Evolutionary conservation across 2,888 invertebrate genomes (phyloP).

Genomic region (Hemistola chrysoprasaria): DNA sequence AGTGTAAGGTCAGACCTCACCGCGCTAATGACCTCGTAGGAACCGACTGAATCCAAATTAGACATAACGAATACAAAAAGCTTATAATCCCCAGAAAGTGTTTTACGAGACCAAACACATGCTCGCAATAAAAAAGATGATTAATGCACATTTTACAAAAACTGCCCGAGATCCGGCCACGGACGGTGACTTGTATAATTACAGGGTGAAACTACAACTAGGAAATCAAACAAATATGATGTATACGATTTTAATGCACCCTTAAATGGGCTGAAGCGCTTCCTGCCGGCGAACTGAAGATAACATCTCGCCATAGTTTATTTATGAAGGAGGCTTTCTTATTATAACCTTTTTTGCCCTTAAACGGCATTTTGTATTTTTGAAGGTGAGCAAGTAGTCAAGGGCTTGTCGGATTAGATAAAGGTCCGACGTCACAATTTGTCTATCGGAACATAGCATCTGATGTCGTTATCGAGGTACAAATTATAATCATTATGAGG

Average conservation of each 20-base stretch:
- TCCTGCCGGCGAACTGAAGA: slow-evolving; percentile 68
- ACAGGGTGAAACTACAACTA: slow-evolving; percentile 79
- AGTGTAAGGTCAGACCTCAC: slow-evolving; percentile 48
- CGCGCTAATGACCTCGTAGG: slow-evolving; percentile 70
- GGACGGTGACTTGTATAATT: slow-evolving; percentile 80
- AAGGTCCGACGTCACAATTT: slow-evolving; percentile 53
- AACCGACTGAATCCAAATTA: slow-evolving; percentile 70
- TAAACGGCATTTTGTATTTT: slow-evolving; percentile 69
- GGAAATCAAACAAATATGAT: slow-evolving; percentile 84
- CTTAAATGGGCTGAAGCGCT: slow-evolving; percentile 80
- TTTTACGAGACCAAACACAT: slow-evolving; percentile 77
- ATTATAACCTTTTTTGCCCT: slow-evolving; percentile 34
- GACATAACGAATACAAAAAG: slow-evolving; percentile 70
- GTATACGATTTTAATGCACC: slow-evolving; percentile 83
- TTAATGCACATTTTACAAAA: slow-evolving; percentile 77
- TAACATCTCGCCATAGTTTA: slow-evolving; percentile 73
- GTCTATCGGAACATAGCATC: slow-evolving; percentile 32
- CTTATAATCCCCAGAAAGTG: slow-evolving; percentile 68
- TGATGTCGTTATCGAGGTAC: slow-evolving; percentile 5
- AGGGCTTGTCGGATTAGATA: slow-evolving; percentile 62
- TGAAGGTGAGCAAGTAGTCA: slow-evolving; percentile 66
- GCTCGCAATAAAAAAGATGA: slow-evolving; percentile 78
- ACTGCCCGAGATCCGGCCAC: slow-evolving; percentile 70
- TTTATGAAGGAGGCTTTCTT: slow-evolving; percentile 67
- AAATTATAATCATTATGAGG: slow-evolving; percentile 1